Evolutionary conservation across 2,797 vertebrate genomes (phyloP), one percentile per base, ranked within the genome.

Genomic region (Phataginus tetradactyla): DNA sequence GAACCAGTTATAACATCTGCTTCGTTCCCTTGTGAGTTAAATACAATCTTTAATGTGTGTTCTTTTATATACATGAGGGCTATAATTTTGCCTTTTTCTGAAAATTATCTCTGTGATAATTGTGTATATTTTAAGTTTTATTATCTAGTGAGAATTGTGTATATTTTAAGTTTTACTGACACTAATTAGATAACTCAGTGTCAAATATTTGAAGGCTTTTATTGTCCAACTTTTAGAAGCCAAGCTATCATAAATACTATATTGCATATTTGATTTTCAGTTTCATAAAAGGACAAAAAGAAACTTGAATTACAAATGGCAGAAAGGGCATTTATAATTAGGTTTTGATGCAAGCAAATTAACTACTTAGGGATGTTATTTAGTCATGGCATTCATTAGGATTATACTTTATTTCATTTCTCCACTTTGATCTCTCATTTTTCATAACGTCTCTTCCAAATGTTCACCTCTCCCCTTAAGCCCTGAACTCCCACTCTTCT

Each of bases 91-190:
- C 6, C 9, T 93, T 95, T 83, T 91, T 51, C n/a, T 29, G 9
- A 37, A 96, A 93, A 93, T 95, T 37, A 63, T 75, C n/a, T 90
- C 77, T 64, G 72, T 86, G 10, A 90, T 64, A 90, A 55, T 29
- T 79, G 57, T 89, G 27, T 63, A 27, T 69, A 85, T 75, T 91
- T 95, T 90, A 87, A 75, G 32, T 69, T 91, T 95, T 63, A 89
- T 63, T 39, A 53, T 75, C 37, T 96, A 69, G 2, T 80, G 10
- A 90, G 71, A 90, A 55, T 29, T 79, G 57, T 89, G 27, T 63
- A 27, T 69, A 85, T 75, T 91, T 95, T 90, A 87, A 75, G 32
- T 69, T 91, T 95, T 63, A 80, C 37, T 93, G 64, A 80, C 72
- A 91, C 18, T 91, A 79, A 90, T 87, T 83, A 88, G 59, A 85